Evolutionary conservation across 2,797 vertebrate species (phyloP).

Genomic region (Holocentrus rufus): DNA sequence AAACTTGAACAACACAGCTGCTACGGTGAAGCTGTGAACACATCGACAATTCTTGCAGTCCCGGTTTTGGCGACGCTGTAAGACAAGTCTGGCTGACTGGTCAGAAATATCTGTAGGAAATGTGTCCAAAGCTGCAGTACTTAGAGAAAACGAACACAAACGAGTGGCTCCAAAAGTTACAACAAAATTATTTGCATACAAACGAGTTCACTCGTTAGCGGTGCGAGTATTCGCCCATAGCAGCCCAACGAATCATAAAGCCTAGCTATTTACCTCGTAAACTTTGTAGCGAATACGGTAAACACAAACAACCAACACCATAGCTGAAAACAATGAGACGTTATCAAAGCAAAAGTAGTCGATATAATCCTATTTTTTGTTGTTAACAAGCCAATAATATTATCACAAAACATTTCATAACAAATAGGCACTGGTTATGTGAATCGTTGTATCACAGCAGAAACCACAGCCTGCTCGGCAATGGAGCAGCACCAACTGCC

Average conservation of each 20-base stretch:
- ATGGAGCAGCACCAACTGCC: conserved; percentile 65
- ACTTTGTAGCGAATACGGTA: conserved; percentile 65
- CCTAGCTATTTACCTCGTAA: conserved; percentile 55
- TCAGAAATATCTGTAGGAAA: not conserved
- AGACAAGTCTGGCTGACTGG: conserved; percentile 22
- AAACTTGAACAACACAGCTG: conserved; percentile 1
- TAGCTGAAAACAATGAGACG: not conserved
- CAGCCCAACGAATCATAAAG: conserved; percentile 45
- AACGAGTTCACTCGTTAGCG: conserved; percentile 8
- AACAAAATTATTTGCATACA: conserved; percentile 11
- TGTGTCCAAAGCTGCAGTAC: not conserved
- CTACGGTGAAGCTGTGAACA: conserved; percentile 24
- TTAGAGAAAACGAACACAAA: conserved; percentile 11
- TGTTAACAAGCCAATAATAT: not conserved
- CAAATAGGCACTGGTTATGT: conserved; percentile 55
- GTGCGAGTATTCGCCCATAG: conserved; percentile 25
- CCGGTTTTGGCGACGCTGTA: conserved; percentile 28
- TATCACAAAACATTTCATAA: conserved; percentile 45
- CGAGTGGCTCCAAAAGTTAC: conserved; percentile 28
- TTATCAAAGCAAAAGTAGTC: not conserved
- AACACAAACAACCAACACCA: conserved; percentile 18
- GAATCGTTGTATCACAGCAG: conserved; percentile 70
- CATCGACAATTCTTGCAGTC: conserved; percentile 20
- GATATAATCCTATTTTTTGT: not conserved
- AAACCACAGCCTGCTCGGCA: conserved; percentile 69